Conservation (phyloP, 2,113 vertebrate species). For the Bubo bubo region DNA sequence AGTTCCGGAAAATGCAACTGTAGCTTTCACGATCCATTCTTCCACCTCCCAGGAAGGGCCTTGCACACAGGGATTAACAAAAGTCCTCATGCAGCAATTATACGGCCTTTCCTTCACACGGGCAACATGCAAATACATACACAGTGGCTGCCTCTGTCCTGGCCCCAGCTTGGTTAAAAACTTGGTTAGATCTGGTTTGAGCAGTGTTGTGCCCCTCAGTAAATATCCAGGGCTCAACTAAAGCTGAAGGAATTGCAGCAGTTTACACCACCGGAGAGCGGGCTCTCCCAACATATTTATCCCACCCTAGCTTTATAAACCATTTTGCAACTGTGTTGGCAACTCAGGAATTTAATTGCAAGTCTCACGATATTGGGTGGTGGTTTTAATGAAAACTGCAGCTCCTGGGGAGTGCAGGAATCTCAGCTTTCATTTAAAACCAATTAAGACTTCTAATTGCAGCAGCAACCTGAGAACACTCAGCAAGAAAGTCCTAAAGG, state of each 20-base stretch:
- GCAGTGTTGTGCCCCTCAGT: not conserved
- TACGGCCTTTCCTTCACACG: not conserved
- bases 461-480: not conserved
- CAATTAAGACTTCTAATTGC: conserved; percentile 40
- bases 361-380: not conserved
- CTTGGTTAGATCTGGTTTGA: not conserved
- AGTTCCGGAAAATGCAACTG: not conserved
- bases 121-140: not conserved
- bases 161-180: not conserved
- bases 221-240: not conserved
- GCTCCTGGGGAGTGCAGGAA: not conserved
- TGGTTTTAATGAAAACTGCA: conserved; percentile 8
- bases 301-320: not conserved
- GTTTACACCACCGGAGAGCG: rapidly evolving
- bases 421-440: not conserved
- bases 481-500: not conserved
- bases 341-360: not conserved
- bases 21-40: not conserved
- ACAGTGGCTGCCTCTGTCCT: not conserved
- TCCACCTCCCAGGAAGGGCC: not conserved
- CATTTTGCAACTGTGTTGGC: not conserved
- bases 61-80: not conserved
- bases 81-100: not conserved
- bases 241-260: not conserved
- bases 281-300: not conserved